A percentile compares a stretch with the other conserved stretches of the same genome.
Conservation (phyloP, 1,140 invertebrate genomes). For the Drosophila prosaltans region DNA sequence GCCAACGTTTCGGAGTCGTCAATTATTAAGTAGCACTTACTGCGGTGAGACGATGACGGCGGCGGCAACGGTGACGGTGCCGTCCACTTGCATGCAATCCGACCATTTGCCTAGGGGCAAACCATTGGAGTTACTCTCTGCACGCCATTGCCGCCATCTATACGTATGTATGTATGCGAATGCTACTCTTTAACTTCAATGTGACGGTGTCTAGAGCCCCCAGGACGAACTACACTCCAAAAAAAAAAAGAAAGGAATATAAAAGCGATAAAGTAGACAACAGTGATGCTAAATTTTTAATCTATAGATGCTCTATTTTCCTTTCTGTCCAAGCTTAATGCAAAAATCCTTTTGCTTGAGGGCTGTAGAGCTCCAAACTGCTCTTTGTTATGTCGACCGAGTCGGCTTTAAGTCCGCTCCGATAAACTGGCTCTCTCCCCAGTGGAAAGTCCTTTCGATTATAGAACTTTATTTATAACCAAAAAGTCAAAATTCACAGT, state of each 20-base stretch:
- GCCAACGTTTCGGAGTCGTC: conserved; percentile 16
- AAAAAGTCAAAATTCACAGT: too few relatives aligned
- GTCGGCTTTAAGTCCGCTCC: too few relatives aligned
- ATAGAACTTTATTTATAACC: too few relatives aligned
- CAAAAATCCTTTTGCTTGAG: too few relatives aligned
- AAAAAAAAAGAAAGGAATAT: not conserved
- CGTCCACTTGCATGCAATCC: conserved; percentile 20
- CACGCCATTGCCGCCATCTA: not conserved
- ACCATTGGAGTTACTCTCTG: not conserved
- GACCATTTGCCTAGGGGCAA: conserved; percentile 15
- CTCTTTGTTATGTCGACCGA: too few relatives aligned
- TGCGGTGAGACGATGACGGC: conserved; percentile 7
- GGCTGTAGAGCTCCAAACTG: too few relatives aligned
- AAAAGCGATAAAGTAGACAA: not conserved
- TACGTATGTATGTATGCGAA: not conserved
- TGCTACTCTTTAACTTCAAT: conserved; percentile 15
- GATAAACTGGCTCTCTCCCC: too few relatives aligned
- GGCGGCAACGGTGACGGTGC: not conserved
- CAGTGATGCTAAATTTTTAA: too few relatives aligned
- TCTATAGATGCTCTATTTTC: too few relatives aligned
- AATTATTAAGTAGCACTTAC: conserved; percentile 25
- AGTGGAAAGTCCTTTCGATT: too few relatives aligned
- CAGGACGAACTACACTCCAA: conserved; percentile 27
- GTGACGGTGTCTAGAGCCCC: conserved; percentile 9
- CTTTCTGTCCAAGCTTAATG: too few relatives aligned